Base-by-base conservation (phyloP, 2,888 invertebrate genomes). In the Xestia rhomboidea region DNA sequence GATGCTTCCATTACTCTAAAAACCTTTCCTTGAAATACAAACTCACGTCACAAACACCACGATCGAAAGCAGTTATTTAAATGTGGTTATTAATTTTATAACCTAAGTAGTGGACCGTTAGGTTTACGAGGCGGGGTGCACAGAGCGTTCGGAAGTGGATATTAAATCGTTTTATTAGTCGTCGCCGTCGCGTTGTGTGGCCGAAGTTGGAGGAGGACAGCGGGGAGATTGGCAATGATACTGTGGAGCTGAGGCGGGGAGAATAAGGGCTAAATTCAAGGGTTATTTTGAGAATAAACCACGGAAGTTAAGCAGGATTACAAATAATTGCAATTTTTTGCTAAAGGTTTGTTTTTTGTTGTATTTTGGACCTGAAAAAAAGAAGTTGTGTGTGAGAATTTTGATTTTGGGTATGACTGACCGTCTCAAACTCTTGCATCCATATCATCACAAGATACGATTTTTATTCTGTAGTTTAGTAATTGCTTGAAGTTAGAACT, bases 101-200 rank as follows among this genome's bases (percentile, higher is more conserved):
- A 66, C 76, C 75, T 84, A 88, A 85, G 88, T 86, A 84, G 74
- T 84, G 83, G 84, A 69, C 84, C 76, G 79, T 77, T 82, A 64
- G 81, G 76, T 91, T 91, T 91, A 90, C 87, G 89, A 90, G 85
- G 84, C 77, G 70, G 82, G 84, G 87, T 90, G 88, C 90, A 89
- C 85, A 87, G 88, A 89, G 88, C 88, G 85, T 91, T 91, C 90
- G 91, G 92, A 92, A 92, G 91, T 91, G 91, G 93, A 89, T 92
- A 92, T 91, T 93, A 92, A 93, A 92, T 91, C 90, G 92, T 90
- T 93, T 93, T 93, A 92, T 92, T 92, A 92, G 91, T 89, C 89
- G 88, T 87, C 89, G 87, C 87, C 87, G 90, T 79, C 75, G 88
- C 79, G 83, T 79, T 51, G 57, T n/a, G 38, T 11, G 82, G 71